phyloP scores from a whole-genome alignment of 2,888 invertebrate species.

The Timema cristinae region DNA sequence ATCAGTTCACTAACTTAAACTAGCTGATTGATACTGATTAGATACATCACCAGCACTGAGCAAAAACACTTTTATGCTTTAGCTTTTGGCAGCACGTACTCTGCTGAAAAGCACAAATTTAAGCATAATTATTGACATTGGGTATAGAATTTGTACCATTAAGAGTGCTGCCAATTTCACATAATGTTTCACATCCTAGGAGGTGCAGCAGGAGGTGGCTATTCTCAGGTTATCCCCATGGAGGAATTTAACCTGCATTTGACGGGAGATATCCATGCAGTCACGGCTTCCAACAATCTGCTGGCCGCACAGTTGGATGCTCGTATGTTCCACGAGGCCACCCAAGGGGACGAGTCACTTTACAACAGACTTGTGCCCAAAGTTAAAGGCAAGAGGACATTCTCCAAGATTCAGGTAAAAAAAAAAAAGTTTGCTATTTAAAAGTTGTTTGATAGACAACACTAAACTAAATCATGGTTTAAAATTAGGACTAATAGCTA shows the following conservation, averaged over 20 bases:
- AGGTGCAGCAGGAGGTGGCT: constrained; percentile 98
- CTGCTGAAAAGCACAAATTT: too few species aligned
- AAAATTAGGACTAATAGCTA: too few species aligned
- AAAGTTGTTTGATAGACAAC: too few species aligned
- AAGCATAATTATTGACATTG: too few species aligned
- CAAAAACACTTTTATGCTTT: too few species aligned
- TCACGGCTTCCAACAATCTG: constrained; percentile 96
- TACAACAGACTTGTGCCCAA: constrained; percentile 85
- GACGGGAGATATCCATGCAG: constrained; percentile 97
- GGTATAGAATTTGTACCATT: too few species aligned
- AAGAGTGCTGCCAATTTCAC: too few species aligned
- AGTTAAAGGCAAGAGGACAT: constrained; percentile 72
- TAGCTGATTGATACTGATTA: too few species aligned
- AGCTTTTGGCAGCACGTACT: too few species aligned
- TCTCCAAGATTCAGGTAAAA: constrained; percentile 81
- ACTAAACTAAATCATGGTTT: too few species aligned
- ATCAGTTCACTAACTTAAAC: too few species aligned
- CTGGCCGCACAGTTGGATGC: constrained; percentile 97
- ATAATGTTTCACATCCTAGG: constrained; percentile 46
- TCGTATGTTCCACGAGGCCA: constrained; percentile 93
- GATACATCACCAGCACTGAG: too few species aligned
- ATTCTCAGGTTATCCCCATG: constrained; percentile 96
- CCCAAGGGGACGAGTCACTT: constrained; percentile 80
- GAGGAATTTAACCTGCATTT: constrained; percentile 98
- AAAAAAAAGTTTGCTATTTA: constrained; percentile 30